Base-by-base conservation (phyloP, 2,888 invertebrate genomes). In the Euplexia lucipara region DNA sequence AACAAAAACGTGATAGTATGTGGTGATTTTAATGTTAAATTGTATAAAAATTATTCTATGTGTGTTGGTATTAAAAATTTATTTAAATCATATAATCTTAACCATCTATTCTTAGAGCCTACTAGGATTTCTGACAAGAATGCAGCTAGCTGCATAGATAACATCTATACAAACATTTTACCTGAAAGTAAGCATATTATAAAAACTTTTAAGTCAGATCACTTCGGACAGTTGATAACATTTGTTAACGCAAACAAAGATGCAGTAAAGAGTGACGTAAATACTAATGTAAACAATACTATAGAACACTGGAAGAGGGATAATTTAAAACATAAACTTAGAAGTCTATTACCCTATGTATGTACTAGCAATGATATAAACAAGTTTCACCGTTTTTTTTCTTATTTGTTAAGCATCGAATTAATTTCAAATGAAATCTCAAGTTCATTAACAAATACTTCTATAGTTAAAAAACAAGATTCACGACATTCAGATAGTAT, bases 81-180 rank as follows among this genome's bases (percentile, higher is more conserved):
- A 12, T 42, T 42, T 5, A 18, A 42, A 42, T 42, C 20, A 12
- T 42, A 42, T 20, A 12, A 42, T 42, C 42, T 42, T 20, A 18
- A 12, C 20, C 10, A 20, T 10, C 10, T 20, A 3, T 42, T 42
- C 18, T 42, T 42, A 10, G 42, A 42, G 20, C 42, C 42, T 42
- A 42, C 42, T 2, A 42, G 42, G 6, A 20, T 42, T 18, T 10
- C 18, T 18, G 4, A 41, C 4, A 3, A 12, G 2, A 5, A 4
- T 4, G 42, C 18, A 18, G 41, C 41, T 8, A 42, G n/a, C 18
- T 42, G 42, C 18, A 42, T 42, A 20, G 42, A 42, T 18, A 42
- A 42, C 12, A 18, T 42, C 9, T 42, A 10, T 42, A 20, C 42
- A 3, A 42, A 42, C 42, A 42, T 42, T 42, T 42, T 42, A 42